A percentile compares a stretch with the other conserved stretches of the same genome.
Evolutionary conservation across 2,888 invertebrate genomes (phyloP).

Genomic region (Saturnia pavonia): DNA sequence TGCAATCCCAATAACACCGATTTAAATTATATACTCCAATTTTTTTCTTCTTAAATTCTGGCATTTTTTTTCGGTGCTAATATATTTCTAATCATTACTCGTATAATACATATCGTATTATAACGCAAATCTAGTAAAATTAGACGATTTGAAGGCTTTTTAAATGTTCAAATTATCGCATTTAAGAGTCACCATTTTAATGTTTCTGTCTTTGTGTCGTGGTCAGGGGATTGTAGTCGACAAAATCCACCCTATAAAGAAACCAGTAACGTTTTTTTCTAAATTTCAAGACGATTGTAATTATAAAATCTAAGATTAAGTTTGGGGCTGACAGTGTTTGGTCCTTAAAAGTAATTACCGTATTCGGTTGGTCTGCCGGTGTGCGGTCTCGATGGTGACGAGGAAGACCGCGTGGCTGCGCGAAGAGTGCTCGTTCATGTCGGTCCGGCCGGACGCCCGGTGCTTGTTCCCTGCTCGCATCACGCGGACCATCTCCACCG

Average conservation of each 20-base stretch:
- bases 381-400: conserved; percentile 95
- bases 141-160: too few relatives aligned
- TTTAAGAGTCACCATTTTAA: background rate
- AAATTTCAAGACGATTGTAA: background rate
- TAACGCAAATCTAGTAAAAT: too few relatives aligned
- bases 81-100: too few relatives aligned
- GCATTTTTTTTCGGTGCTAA: too few relatives aligned
- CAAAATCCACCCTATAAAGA: background rate
- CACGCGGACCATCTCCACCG: conserved; percentile 95
- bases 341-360: conserved; percentile 52
- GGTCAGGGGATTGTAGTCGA: background rate
- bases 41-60: too few relatives aligned
- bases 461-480: conserved; percentile 97
- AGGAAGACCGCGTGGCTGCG: conserved; percentile 99
- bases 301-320: background rate
- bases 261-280: background rate
- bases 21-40: too few relatives aligned
- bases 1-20: too few relatives aligned
- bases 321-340: background rate
- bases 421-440: conserved; percentile 99
- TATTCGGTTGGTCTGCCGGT: conserved; percentile 67
- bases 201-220: background rate
- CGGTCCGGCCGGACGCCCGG: conserved; percentile 96
- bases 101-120: too few relatives aligned
- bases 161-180: too few relatives aligned